Evolutionary conservation across 2,797 vertebrate species (phyloP).

Genomic region (Molossus alvarezi): DNA sequence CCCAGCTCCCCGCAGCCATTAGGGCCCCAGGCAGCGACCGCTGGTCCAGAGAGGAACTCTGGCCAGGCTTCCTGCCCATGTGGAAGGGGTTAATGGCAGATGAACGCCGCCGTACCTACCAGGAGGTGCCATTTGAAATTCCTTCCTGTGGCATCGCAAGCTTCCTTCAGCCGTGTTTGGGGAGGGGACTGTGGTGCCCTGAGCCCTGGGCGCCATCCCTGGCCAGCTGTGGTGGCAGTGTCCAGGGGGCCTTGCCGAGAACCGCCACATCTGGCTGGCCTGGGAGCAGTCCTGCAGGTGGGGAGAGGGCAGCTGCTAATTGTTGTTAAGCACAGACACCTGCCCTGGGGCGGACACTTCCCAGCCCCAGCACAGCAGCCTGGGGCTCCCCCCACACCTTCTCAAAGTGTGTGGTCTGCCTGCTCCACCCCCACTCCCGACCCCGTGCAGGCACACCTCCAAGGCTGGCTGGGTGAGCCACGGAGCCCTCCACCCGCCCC

Average conservation of each 20-base stretch:
- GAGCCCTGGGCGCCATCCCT: not conserved
- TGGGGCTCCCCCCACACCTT: constrained; percentile 24
- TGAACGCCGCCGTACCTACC: not conserved
- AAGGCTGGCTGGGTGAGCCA: not conserved
- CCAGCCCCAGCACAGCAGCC: not conserved
- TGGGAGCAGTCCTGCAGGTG: constrained; percentile 11
- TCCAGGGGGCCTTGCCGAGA: not conserved
- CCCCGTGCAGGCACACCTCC: constrained; percentile 55
- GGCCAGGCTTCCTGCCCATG: not conserved
- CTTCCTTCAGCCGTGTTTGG: rapidly evolving
- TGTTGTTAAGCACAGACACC: constrained; percentile 29
- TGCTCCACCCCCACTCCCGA: constrained; percentile 67
- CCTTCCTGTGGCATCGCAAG: not conserved
- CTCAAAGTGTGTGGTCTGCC: constrained; percentile 75
- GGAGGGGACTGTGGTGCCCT: not conserved
- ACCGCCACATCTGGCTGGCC: not conserved
- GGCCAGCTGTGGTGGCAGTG: not conserved
- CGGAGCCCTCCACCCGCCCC: too few species aligned
- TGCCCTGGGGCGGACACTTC: constrained; percentile 66
- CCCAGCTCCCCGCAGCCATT: not conserved
- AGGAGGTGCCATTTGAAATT: rapidly evolving
- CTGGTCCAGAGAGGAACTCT: rapidly evolving
- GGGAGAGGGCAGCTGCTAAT: constrained; percentile 48
- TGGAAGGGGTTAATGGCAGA: not conserved
- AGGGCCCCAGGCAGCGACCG: rapidly evolving